Base-by-base conservation (phyloP, 1,140 invertebrate species). In the Calycopis cecrops region DNA sequence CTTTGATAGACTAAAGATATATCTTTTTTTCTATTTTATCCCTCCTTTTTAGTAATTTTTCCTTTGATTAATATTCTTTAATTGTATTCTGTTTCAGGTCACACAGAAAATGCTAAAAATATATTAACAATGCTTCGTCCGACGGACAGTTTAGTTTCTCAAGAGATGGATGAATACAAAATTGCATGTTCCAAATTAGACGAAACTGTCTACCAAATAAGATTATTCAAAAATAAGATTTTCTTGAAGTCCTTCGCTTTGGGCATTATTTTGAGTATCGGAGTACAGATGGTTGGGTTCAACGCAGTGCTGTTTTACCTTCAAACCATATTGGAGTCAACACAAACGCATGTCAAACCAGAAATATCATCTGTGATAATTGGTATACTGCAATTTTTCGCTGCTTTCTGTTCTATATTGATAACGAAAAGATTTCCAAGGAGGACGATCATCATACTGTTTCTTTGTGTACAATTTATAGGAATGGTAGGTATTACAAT, bases 301-400 rank as follows among this genome's bases (percentile, higher is more conserved):
- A 93, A 93, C 64, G 92, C 91, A 1, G 88, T 94, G 0, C 82
- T 93, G 10, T 93, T 93, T 71, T 93, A 94, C 71, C 91, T 92
- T 0, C 91, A 91, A 17, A 76, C 80, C 0, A 92, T 94, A 47
- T 91, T 94, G 63, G 56, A 88, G 48, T 80, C 83, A 2, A 89
- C 89, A 11, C 80, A 88, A 3, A 90, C 86, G 9, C 85, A 84
- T 9, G 80, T 93, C 0, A 81, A 90, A 35, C 85, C 91, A 0
- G 87, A 89, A 55, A 28, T 90, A 9, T 88, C 90, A 0, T 89
- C 93, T 3, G 91, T 94, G 10, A 79, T 93, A 14, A 89, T 94
- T 37, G 93, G 92, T 0, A 17, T 85, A 0, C 86, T 91, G 9
- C 90, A 91, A 60, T 69, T 92, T 0, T 21, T 90, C 0, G 88